phyloP scores from a whole-genome alignment of 2,113 vertebrate genomes.

The Thomomys bottae region DNA sequence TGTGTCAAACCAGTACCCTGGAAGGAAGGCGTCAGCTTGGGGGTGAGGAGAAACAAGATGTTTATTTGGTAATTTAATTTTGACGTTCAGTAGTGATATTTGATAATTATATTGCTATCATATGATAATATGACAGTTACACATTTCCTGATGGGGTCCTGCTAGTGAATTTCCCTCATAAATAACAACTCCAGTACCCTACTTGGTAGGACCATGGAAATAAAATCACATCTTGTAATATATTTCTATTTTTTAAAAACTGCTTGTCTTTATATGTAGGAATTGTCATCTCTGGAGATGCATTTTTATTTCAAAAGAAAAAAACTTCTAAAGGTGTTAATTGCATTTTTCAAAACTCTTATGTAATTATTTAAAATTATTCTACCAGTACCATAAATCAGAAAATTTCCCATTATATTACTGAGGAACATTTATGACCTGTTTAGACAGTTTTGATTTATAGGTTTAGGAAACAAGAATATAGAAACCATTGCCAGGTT shows the following conservation, averaged over 20 bases:
- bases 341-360: slow-evolving; percentile 85
- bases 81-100: slow-evolving; percentile 5
- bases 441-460: slow-evolving; percentile 79
- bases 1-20: slow-evolving; percentile 54
- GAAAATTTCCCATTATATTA: slow-evolving; percentile 69
- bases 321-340: slow-evolving; percentile 86
- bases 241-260: slow-evolving; percentile 66
- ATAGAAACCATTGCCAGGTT: slow-evolving; percentile 74
- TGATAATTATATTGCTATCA: not conserved
- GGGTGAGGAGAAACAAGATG: slow-evolving; percentile 39
- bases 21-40: slow-evolving; percentile 37
- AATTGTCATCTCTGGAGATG: slow-evolving; percentile 84
- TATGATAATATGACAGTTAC: not conserved
- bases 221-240: slow-evolving; percentile 69
- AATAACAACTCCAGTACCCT: not conserved
- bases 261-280: slow-evolving; percentile 76
- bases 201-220: slow-evolving; percentile 44
- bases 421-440: slow-evolving; percentile 74
- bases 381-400: slow-evolving; percentile 75
- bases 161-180: not conserved
- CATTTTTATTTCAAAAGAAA: slow-evolving; percentile 83
- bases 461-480: slow-evolving; percentile 79
- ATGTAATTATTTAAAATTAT: slow-evolving; percentile 81
- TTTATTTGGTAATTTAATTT: slow-evolving; percentile 51
- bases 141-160: not conserved